Evolutionary conservation across 2,113 vertebrate species (phyloP), one percentile per base, ranked within the genome.

Genomic region (Pygoscelis adeliae): DNA sequence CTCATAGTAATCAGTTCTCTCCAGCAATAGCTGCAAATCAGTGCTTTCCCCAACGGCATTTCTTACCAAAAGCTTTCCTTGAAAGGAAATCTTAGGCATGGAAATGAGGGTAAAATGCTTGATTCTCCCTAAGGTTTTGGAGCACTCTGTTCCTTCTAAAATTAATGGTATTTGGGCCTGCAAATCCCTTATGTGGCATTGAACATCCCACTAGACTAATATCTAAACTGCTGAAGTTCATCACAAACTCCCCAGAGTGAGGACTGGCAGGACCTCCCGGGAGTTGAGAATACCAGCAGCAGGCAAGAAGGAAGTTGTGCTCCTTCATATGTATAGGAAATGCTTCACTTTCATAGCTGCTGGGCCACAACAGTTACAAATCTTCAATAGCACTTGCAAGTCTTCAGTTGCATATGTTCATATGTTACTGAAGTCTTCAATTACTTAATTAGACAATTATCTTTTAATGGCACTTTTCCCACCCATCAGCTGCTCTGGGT

Each of bases 101-200:
- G 55, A 94, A 95, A 95, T 34, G 30, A 93, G 49, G 5, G 9
- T 66, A 91, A 95, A 96, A 81, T 36, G 8, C 29, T 74, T 81
- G 42, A 74, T 25, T n/a, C 36, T 78, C 93, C 38, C 72, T 53
- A 53, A 42, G 76, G 92, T 67, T 67, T 95, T 79, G 30, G 30
- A 94, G 47, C 36, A 78, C 52, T 86, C 77, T 49, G 6, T 66
- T 94, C 69, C 38, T 89, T 72, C 50, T 47, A 71, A 78, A 82
- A 50, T 82, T 81, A 94, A 82, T 47, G 69, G 86, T 79, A 66
- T 82, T 40, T 65, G 53, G 36, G 46, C 34, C 88, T 85, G 25
- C 18, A 87, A 94, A 67, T 81, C 85, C 38, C 85, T 76, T 44
- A 21, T 15, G 62, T n/a, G 44, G 44, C 49, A 88, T 90, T 88